Evolutionary conservation across 2,888 invertebrate species (phyloP).

Genomic region (Acrobasis consociella): DNA sequence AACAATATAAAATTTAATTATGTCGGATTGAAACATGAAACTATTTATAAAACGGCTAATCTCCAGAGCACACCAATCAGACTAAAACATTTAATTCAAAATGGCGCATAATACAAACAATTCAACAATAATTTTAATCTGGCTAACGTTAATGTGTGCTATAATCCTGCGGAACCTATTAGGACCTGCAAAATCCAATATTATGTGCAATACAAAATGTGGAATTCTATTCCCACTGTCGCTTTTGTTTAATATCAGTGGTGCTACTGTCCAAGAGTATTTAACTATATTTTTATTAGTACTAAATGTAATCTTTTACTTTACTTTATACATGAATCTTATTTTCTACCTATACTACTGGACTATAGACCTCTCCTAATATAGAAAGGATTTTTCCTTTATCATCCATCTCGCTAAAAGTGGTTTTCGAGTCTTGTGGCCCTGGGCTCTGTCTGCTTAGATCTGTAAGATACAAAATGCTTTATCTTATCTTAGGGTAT

Average conservation of each 20-base stretch:
- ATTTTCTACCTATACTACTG: too few relatives aligned
- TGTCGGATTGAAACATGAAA: background rate
- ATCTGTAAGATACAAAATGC: too few relatives aligned
- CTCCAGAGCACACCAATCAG: conserved; percentile 16
- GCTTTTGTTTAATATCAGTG: background rate
- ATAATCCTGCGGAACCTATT: conserved; percentile 61
- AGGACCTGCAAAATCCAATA: conserved; percentile 42
- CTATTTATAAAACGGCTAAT: conserved; percentile 3
- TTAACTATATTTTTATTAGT: too few relatives aligned
- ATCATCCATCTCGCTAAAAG: too few relatives aligned
- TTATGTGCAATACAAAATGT: conserved; percentile 37
- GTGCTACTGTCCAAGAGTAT: background rate
- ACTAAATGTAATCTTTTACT: too few relatives aligned
- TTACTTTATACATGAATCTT: too few relatives aligned
- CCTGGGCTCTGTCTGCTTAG: too few relatives aligned
- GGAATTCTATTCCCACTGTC: conserved; percentile 14
- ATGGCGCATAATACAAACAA: conserved; percentile 20
- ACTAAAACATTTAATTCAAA: conserved; percentile 19
- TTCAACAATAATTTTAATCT: conserved; percentile 26
- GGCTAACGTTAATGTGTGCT: conserved; percentile 49
- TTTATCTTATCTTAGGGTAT: too few relatives aligned
- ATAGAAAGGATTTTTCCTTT: too few relatives aligned
- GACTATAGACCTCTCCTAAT: too few relatives aligned
- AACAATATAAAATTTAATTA: conserved; percentile 6
- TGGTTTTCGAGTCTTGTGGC: too few relatives aligned